phyloP scores from a whole-genome alignment of 30 jellyfish, hydroid and myxozoan species.

The Aurelia aurita region DNA sequence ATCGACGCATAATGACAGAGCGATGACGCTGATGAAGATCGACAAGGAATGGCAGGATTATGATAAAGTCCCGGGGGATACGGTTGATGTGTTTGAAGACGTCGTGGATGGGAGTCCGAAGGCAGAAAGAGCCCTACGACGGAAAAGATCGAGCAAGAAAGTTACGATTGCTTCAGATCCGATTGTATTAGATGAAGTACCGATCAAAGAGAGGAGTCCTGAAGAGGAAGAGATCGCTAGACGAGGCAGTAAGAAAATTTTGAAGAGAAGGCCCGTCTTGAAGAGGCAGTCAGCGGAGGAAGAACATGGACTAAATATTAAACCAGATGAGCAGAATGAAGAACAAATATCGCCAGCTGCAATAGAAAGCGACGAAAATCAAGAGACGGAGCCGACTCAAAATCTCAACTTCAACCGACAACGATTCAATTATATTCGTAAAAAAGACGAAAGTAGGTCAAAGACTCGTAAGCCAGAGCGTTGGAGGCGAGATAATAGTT shows the following conservation, averaged over 20 bases:
- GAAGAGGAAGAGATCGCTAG: background rate
- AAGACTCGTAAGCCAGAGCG: slow-evolving; percentile 31
- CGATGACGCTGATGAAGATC: slow-evolving; percentile 15
- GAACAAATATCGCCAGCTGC: background rate
- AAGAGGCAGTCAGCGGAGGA: slow-evolving; percentile 66
- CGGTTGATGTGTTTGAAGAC: background rate
- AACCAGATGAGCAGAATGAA: background rate
- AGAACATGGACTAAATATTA: slow-evolving; percentile 3
- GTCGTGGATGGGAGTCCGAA: slow-evolving; percentile 23
- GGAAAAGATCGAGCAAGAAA: slow-evolving; percentile 51
- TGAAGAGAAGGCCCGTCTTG: slow-evolving; percentile 54
- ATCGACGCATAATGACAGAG: slow-evolving; percentile 62
- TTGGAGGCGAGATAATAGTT: slow-evolving; percentile 67
- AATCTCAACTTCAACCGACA: slow-evolving; percentile 34
- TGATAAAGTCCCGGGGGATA: slow-evolving; percentile 5
- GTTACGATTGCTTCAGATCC: slow-evolving; percentile 59
- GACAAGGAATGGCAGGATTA: slow-evolving; percentile 68
- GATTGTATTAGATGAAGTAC: slow-evolving; percentile 27
- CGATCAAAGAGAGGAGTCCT: background rate
- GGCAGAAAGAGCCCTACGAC: background rate
- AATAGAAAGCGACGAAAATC: background rate
- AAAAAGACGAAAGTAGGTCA: slow-evolving; percentile 30
- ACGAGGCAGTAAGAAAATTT: slow-evolving; percentile 10
- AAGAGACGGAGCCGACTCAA: background rate
- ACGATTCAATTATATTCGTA: slow-evolving; percentile 39